Evolutionary conservation across 2,888 invertebrate species (phyloP).

Genomic region (Steinernema hermaphroditum): DNA sequence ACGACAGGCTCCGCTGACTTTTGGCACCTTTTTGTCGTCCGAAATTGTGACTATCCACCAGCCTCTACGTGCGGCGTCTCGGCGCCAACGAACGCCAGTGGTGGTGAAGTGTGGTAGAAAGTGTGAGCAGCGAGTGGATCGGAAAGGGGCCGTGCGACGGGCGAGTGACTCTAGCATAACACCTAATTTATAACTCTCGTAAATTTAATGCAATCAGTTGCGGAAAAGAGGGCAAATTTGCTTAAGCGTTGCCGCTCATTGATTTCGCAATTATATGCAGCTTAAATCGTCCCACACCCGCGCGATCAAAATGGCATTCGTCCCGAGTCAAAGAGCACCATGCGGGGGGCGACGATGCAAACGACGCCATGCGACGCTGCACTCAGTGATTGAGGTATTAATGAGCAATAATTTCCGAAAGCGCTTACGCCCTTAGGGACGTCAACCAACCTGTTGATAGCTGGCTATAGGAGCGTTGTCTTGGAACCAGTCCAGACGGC

Average conservation of each 20-base stretch:
- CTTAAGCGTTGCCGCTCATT: constrained; percentile 26
- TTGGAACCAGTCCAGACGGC: constrained; percentile 63
- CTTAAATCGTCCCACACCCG: constrained; percentile 15
- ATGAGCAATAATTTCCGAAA: not conserved
- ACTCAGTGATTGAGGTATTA: not conserved
- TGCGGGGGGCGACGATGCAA: not conserved
- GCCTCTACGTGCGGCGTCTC: too few species aligned
- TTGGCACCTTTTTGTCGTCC: too few species aligned
- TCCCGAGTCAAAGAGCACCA: not conserved
- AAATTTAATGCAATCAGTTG: constrained; percentile 26
- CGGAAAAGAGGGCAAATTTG: constrained; percentile 30
- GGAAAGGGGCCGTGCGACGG: not conserved
- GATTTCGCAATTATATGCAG: constrained; percentile 17
- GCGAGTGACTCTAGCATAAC: constrained; percentile 19
- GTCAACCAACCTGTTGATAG: constrained; percentile 53
- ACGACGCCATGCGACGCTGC: not conserved
- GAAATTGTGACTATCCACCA: too few species aligned
- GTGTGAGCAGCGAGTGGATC: not conserved
- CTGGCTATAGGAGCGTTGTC: constrained; percentile 61
- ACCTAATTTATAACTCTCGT: constrained; percentile 22
- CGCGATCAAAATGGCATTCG: constrained; percentile 11
- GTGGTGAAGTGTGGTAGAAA: not conserved
- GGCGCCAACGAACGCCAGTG: too few species aligned
- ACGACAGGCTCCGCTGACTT: not conserved
- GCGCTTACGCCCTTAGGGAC: not conserved